Percentiles rank a stretch among this genome's conserved stretches.
These are phyloP conservation scores for Trissolcus brochymenae DNA, from an alignment of 2,888 invertebrate species.

Conservation along the genomic window DNA sequence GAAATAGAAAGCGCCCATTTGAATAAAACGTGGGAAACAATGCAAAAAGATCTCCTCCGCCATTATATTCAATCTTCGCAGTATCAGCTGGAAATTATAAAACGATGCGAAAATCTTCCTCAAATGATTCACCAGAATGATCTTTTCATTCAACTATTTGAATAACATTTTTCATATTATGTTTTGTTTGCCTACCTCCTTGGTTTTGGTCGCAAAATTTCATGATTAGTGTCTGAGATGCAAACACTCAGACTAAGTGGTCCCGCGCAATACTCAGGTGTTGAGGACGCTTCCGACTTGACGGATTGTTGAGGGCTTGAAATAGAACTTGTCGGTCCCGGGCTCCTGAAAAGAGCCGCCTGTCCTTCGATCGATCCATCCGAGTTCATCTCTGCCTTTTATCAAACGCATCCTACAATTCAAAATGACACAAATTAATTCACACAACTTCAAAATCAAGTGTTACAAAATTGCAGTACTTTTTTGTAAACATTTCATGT, in stretches of 20 bases:
- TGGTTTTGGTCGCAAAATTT: conserved; percentile 90
- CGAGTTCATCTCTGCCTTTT: conserved; percentile 30
- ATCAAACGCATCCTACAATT: conserved; percentile 27
- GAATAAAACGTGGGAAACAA: conserved; percentile 18
- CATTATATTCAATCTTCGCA: conserved; percentile 31
- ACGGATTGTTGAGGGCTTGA: conserved; percentile 64
- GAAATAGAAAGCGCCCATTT: conserved; percentile 33
- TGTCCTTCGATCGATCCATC: conserved; percentile 64
- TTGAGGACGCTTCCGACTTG: conserved; percentile 53
- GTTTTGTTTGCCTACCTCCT: conserved; percentile 80
- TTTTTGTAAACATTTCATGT: too few species aligned
- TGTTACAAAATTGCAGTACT: too few species aligned
- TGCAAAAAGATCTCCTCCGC: conserved; percentile 13
- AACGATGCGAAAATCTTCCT: too few species aligned
- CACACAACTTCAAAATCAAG: too few species aligned
- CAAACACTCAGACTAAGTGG: conserved; percentile 81
- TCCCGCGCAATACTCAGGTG: conserved; percentile 79
- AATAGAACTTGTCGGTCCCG: conserved; percentile 61
- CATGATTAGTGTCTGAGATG: conserved; percentile 86
- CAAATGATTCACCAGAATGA: too few species aligned
- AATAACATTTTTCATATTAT: background rate
- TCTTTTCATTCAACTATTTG: too few species aligned
- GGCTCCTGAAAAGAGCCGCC: conserved; percentile 63
- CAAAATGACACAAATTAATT: too few species aligned
- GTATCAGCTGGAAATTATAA: background rate